These are phyloP conservation scores for Sciurus niger DNA, from an alignment of 2,113 vertebrate genomes.

Conservation along the genomic window DNA sequence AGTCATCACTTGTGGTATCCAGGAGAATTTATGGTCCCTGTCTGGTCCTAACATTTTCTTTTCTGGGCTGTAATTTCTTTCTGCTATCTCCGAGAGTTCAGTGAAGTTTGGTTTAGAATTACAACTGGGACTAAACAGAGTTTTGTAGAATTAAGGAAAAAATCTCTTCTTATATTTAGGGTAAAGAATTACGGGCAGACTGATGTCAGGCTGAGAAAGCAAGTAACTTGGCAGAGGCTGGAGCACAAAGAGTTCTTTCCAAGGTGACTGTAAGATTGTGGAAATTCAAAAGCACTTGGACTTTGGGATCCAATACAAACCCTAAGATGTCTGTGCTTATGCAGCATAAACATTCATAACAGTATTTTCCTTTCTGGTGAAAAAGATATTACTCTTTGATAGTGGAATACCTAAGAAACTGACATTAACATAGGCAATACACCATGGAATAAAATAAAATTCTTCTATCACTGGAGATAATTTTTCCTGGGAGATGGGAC, in stretches of 20 bases:
- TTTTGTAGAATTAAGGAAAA: slow-evolving; percentile 58
- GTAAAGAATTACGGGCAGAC: slow-evolving; percentile 14
- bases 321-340: neutral
- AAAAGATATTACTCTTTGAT: neutral
- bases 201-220: neutral
- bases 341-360: neutral
- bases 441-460: neutral
- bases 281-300: neutral
- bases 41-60: slow-evolving; percentile 50
- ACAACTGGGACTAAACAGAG: slow-evolving; percentile 23
- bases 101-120: slow-evolving; percentile 70
- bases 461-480: neutral
- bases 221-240: neutral
- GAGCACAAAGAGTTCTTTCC: accelerated
- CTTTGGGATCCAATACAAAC: neutral
- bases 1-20: neutral
- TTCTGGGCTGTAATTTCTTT: slow-evolving; percentile 65
- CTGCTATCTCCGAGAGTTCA: slow-evolving; percentile 65
- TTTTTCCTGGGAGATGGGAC: neutral
- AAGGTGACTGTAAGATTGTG: neutral
- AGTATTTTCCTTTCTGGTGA: neutral
- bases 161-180: neutral
- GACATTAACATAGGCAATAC: neutral
- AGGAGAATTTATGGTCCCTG: slow-evolving; percentile 58
- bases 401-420: neutral